These are phyloP conservation scores for Stegodyphus mimosarum DNA, from an alignment of 1,140 invertebrate genomes.

Conservation along the genomic window DNA sequence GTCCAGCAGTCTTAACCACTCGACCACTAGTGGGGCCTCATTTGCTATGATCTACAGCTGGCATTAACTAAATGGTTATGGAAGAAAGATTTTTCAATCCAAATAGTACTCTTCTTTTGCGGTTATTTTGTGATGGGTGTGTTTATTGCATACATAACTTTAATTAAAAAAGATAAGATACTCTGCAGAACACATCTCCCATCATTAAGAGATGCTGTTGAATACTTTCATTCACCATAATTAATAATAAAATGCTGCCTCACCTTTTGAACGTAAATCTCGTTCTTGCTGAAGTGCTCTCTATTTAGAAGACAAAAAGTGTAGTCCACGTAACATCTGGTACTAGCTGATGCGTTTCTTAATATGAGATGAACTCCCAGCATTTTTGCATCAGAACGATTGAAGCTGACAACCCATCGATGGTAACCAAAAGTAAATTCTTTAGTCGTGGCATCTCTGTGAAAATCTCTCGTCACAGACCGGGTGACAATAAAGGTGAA, in stretches of 20 bases:
- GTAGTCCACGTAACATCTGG: constrained; percentile 82
- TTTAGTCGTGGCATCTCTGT: constrained; percentile 84
- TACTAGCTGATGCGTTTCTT: constrained; percentile 69
- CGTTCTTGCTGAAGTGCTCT: constrained; percentile 87
- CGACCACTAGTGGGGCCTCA: no score
- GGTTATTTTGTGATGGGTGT: no score
- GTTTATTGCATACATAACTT: no score
- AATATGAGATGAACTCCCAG: constrained; percentile 85
- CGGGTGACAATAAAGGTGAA: constrained; percentile 86
- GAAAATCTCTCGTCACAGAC: constrained; percentile 81
- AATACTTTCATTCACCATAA: neutral
- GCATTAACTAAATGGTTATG: no score
- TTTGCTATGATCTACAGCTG: no score
- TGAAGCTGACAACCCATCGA: constrained; percentile 88
- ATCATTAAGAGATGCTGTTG: no score
- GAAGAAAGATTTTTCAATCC: no score
- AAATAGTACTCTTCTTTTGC: no score
- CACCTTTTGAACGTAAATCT: constrained; percentile 82
- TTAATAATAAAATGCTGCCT: constrained; percentile 63
- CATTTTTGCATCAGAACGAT: constrained; percentile 78
- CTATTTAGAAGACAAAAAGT: constrained; percentile 86
- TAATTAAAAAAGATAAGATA: no score
- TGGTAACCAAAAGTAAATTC: constrained; percentile 88
- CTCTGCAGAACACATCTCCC: no score
- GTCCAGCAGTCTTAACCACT: no score